phyloP scores from a whole-genome alignment of 2,888 invertebrate genomes.

The Elmis aenea region DNA sequence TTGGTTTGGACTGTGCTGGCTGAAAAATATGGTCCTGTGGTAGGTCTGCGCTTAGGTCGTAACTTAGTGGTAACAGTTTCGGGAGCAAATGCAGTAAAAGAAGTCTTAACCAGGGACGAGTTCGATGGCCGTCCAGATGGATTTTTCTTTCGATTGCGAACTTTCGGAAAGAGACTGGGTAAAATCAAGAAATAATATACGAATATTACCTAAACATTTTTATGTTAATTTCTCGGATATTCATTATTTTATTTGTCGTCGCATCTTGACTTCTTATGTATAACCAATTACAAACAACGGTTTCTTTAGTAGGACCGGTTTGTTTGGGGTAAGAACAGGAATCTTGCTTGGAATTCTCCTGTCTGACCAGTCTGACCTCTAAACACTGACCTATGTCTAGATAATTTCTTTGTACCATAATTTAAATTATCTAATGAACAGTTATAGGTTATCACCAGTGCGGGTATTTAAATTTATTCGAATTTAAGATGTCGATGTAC shows the following conservation, averaged over 20 bases:
- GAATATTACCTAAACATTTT: too few species aligned
- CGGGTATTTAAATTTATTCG: slow-evolving; percentile 1
- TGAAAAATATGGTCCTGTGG: slow-evolving; percentile 56
- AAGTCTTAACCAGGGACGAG: slow-evolving; percentile 57
- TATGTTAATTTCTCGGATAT: too few species aligned
- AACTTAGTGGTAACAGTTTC: slow-evolving; percentile 59
- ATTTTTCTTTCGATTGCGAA: slow-evolving; percentile 62
- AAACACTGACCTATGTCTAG: slow-evolving; percentile 19
- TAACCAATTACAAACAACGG: too few species aligned
- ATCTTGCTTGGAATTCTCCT: slow-evolving; percentile 12
- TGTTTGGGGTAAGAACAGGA: slow-evolving; percentile 3
- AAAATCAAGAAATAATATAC: too few species aligned
- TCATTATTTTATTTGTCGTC: too few species aligned
- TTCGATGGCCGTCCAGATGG: slow-evolving; percentile 69
- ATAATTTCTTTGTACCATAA: slow-evolving; percentile 11
- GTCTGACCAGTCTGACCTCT: too few species aligned
- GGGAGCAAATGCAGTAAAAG: slow-evolving; percentile 57
- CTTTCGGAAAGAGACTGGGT: slow-evolving; percentile 65
- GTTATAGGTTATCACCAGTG: slow-evolving; percentile 1
- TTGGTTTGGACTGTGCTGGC: slow-evolving; percentile 57
- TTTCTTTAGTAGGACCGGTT: slow-evolving; percentile 11
- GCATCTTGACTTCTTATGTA: too few species aligned
- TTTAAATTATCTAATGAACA: slow-evolving; percentile 13
- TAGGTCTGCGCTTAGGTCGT: slow-evolving; percentile 62
- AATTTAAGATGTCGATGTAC: too few species aligned